phyloP scores from a whole-genome alignment of 2,888 invertebrate genomes.

The Calameuta filiformis region DNA sequence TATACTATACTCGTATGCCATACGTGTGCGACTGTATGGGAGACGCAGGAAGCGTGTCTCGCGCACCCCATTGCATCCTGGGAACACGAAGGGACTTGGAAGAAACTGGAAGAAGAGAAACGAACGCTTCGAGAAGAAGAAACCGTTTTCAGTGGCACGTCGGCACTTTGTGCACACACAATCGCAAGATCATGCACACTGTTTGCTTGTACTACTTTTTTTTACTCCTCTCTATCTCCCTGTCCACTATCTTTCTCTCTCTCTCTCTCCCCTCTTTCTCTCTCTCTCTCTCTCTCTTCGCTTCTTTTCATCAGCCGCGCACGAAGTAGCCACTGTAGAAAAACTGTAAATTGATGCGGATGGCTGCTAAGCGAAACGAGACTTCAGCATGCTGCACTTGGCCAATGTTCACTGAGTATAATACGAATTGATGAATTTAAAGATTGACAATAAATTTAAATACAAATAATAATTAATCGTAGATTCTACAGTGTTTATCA shows the following conservation, averaged over 20 bases:
- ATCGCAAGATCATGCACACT: constrained; percentile 60
- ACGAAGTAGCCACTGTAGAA: constrained; percentile 34
- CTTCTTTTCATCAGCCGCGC: constrained; percentile 18
- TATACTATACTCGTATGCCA: no score
- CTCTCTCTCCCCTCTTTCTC: constrained; percentile 1
- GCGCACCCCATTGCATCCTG: no score
- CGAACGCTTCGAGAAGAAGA: constrained; percentile 15
- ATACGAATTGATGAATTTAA: not conserved
- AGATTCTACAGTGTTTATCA: not conserved
- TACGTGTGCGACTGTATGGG: no score
- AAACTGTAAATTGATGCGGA: constrained; percentile 59
- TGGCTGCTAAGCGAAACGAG: constrained; percentile 43
- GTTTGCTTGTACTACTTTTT: constrained; percentile 38
- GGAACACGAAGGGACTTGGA: constrained; percentile 24
- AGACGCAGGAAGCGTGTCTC: no score
- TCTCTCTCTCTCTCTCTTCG: not conserved
- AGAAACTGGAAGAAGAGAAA: constrained; percentile 20
- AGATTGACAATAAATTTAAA: not conserved
- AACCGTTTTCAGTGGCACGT: constrained; percentile 56
- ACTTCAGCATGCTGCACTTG: constrained; percentile 21
- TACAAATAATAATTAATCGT: not conserved
- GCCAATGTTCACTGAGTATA: not conserved
- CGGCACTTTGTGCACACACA: constrained; percentile 60
- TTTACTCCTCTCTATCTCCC: constrained; percentile 8
- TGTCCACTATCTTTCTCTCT: not conserved